Base-by-base conservation (phyloP, 1,140 invertebrate genomes). In the Drosophila sturtevanti region DNA sequence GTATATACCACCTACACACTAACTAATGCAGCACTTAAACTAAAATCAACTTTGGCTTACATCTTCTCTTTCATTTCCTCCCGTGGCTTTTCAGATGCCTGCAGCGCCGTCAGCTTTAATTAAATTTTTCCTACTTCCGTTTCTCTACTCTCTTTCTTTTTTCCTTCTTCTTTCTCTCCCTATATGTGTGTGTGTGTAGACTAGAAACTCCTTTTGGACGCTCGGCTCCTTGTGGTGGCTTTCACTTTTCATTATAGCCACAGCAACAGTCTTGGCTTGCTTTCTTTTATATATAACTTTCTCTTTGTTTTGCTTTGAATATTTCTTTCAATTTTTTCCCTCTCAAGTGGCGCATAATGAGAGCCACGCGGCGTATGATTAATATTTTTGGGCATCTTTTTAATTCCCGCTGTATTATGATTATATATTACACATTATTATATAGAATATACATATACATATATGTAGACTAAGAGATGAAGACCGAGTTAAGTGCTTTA, bases 321-420 rank as follows among this genome's bases (percentile, higher is more conserved):
- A 63, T 48, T 63, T 41, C 73, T 54, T 59, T 65, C 66, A 78
- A 87, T 75, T 76, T 75, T 56, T 31, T 31, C n/a, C 58, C 76
- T 89, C 79, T 89, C 79, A 77, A 87, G 82, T 89, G 84, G 60
- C 68, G 84, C 84, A 87, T 87, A 87, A 87, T 87, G 84, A 87
- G 82, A 76, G 82, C 72, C 84, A 89, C 84, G 84, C 82, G 84
- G 84, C 84, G 82, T 82, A 87, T 87, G 82, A 87, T 87, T 89
- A 87, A 87, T 89, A 89, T 89, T 87, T 86, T 71, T 58, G 65
- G 35, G 64, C 66, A 41, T 79, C 72, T 72, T 56, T 48, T 89
- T 87, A 89, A 87, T 87, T 89, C 76, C 54, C 66, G 68, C 76
- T 82, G 76, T 79, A 87, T 72, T 82, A 68, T 87, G 82, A 87